phyloP scores from a whole-genome alignment of 2,888 invertebrate species.

The Drosophila anomalipes region DNA sequence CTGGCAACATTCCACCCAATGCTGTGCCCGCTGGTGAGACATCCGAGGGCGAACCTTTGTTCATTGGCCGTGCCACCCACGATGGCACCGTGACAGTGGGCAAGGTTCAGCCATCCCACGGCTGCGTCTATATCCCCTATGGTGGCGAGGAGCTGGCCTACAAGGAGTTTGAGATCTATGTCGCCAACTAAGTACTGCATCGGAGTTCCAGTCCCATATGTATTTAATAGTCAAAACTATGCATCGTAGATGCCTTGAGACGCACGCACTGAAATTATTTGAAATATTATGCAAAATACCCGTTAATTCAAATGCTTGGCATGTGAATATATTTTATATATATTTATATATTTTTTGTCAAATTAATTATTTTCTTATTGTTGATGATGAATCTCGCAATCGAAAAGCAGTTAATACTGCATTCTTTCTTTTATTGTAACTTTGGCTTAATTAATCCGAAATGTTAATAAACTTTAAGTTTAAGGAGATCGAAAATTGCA shows the following conservation, averaged over 20 bases:
- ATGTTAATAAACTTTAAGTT: conserved; percentile 44
- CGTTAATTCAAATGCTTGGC: conserved; percentile 25
- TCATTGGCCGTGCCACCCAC: conserved; percentile 91
- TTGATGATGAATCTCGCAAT: conserved; percentile 44
- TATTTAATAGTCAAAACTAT: conserved; percentile 44
- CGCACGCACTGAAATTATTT: conserved; percentile 43
- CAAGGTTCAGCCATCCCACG: conserved; percentile 94
- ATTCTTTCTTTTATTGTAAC: conserved; percentile 31
- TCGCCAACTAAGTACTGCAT: conserved; percentile 69
- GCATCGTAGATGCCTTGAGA: conserved; percentile 47
- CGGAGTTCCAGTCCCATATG: conserved; percentile 2
- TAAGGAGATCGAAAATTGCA: conserved; percentile 18
- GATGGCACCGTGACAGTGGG: conserved; percentile 92
- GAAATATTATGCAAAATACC: conserved; percentile 21
- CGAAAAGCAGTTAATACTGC: conserved; percentile 12
- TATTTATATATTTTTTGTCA: conserved; percentile 31
- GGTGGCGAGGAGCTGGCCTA: conserved; percentile 92
- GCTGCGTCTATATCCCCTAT: conserved; percentile 93
- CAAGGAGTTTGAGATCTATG: conserved; percentile 92
- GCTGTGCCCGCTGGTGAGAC: conserved; percentile 91
- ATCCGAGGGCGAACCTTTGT: conserved; percentile 92
- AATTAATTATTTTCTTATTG: conserved; percentile 17
- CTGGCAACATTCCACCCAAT: conserved; percentile 89
- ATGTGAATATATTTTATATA: conserved; percentile 29
- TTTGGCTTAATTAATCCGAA: conserved; percentile 37